Conservation (phyloP, 2,888 invertebrate genomes). For the Tryphoninae sp. region DNA sequence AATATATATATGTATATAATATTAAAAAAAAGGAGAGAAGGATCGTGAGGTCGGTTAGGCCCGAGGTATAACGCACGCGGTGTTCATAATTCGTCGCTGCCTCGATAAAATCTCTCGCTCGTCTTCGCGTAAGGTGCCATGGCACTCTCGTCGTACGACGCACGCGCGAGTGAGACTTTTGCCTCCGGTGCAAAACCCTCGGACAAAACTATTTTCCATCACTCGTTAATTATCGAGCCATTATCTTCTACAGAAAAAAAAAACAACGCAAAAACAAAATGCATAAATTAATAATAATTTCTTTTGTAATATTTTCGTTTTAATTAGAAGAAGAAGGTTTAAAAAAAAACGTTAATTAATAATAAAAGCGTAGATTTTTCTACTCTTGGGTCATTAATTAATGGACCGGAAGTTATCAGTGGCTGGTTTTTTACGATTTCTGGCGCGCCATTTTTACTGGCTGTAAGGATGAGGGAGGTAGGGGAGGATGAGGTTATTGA, state of each 20-base stretch:
- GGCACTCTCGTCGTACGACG: not conserved
- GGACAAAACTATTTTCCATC: too few species aligned
- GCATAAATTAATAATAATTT: not conserved
- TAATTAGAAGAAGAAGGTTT: not conserved
- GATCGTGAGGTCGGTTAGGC: constrained; percentile 14
- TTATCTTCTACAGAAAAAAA: not conserved
- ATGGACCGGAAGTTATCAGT: constrained; percentile 61
- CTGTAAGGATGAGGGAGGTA: constrained; percentile 39
- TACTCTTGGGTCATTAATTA: constrained; percentile 42
- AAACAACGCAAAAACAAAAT: too few species aligned
- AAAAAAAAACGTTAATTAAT: constrained; percentile 25
- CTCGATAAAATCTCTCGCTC: constrained; percentile 54
- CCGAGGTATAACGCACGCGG: constrained; percentile 35
- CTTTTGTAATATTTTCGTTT: too few species aligned
- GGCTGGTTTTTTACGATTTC: constrained; percentile 56
- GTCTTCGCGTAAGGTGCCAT: constrained; percentile 41
- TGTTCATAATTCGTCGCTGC: constrained; percentile 55
- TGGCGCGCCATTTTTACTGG: constrained; percentile 54
- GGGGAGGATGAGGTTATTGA: constrained; percentile 72
- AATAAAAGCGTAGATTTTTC: constrained; percentile 14
- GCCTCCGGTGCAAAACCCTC: too few species aligned
- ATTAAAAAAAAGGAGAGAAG: constrained; percentile 23
- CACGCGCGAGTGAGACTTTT: too few species aligned
- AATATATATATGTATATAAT: constrained; percentile 26
- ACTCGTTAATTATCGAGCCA: not conserved